Conservation (phyloP, 1,140 invertebrate genomes). For the Polypedilum pembai region DNA sequence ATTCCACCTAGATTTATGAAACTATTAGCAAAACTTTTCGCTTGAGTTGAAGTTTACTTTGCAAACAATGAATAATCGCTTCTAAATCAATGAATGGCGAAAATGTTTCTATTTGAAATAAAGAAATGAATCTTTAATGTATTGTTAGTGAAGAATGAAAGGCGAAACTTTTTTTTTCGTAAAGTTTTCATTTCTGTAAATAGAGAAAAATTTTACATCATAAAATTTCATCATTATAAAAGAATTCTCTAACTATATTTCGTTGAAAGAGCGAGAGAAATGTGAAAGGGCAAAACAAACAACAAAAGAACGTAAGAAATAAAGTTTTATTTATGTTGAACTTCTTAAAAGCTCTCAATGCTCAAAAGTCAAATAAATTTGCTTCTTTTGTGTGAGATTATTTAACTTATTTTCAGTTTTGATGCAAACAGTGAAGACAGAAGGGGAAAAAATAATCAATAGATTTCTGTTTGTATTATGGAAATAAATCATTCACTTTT, state of each 20-base stretch:
- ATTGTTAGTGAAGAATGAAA: neutral
- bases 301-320: no score
- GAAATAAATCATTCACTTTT: no score
- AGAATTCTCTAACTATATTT: neutral
- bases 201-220: neutral
- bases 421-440: neutral
- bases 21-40: no score
- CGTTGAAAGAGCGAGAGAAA: no score
- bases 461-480: no score
- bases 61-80: neutral
- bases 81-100: slow-evolving; percentile 1
- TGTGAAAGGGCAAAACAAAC: no score
- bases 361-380: slow-evolving; percentile 7
- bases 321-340: slow-evolving; percentile 11
- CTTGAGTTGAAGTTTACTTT: neutral
- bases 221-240: slow-evolving; percentile 14
- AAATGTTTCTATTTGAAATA: neutral
- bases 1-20: no score
- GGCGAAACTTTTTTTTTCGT: no score
- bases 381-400: neutral
- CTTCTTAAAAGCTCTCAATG: slow-evolving; percentile 17
- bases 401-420: neutral
- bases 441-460: no score
- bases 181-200: no score
- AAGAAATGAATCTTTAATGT: neutral